These are phyloP conservation scores for Rhinogobio ventralis DNA, from an alignment of 2,797 vertebrate species.

Conservation along the genomic window DNA sequence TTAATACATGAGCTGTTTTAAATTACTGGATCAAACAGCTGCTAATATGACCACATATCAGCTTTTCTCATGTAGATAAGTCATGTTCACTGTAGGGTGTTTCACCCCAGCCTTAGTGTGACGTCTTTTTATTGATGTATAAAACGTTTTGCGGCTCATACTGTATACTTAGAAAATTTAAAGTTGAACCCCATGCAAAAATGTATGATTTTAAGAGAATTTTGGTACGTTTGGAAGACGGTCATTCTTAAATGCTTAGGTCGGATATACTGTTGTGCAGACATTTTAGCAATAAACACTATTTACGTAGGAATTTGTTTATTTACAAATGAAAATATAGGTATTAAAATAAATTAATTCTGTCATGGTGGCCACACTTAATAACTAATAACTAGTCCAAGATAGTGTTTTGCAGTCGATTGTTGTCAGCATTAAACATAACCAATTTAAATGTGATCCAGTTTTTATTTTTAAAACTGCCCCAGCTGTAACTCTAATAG, in stretches of 20 bases:
- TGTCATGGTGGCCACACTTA: background rate
- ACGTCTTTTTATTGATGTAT: background rate
- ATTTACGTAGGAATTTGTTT: slow-evolving; percentile 18
- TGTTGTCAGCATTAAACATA: background rate
- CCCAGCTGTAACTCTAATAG: background rate
- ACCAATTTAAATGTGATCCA: background rate
- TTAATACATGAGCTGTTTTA: background rate
- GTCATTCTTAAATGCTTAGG: background rate
- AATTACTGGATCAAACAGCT: slow-evolving; percentile 4
- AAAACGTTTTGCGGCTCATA: background rate
- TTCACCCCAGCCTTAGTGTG: background rate
- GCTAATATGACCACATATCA: slow-evolving; percentile 27
- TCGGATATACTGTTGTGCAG: background rate
- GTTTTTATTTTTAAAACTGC: background rate
- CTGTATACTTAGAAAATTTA: background rate
- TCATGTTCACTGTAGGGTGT: slow-evolving; percentile 20
- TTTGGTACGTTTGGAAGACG: slow-evolving; percentile 9
- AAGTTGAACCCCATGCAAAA: background rate
- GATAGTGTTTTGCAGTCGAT: background rate
- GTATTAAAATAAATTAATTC: background rate
- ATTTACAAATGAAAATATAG: background rate
- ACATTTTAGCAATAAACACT: slow-evolving; percentile 18
- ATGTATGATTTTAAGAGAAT: background rate
- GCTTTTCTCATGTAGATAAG: background rate
- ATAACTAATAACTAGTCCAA: background rate